These are phyloP conservation scores for Athripsodes cinereus DNA, from an alignment of 2,888 invertebrate species.

Conservation along the genomic window DNA sequence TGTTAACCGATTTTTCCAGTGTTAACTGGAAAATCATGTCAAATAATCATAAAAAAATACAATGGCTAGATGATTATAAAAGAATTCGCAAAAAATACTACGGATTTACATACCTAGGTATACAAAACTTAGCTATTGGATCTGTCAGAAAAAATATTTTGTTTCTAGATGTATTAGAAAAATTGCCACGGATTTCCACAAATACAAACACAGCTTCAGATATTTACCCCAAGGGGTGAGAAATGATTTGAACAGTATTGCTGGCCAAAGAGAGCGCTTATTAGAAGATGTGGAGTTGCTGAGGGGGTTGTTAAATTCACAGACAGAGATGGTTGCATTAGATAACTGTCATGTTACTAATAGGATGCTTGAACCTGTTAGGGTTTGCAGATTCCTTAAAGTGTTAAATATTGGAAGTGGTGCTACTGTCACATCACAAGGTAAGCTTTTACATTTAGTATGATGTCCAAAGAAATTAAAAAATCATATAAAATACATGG, in stretches of 20 bases:
- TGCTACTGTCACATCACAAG: conserved; percentile 3
- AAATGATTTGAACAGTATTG: conserved; percentile 14
- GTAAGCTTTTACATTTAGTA: too few relatives aligned
- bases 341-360: conserved; percentile 32
- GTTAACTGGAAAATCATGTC: too few relatives aligned
- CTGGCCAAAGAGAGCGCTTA: conserved; percentile 7
- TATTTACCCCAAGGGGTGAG: conserved; percentile 11
- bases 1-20: too few relatives aligned
- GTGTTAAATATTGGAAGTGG: conserved; percentile 2
- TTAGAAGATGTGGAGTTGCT: conserved; percentile 24
- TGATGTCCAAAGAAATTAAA: too few relatives aligned
- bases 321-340: conserved; percentile 32
- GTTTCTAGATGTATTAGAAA: conserved; percentile 9
- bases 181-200: conserved; percentile 3
- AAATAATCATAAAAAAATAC: too few relatives aligned
- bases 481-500: too few relatives aligned
- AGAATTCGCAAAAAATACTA: too few relatives aligned
- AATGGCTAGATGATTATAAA: too few relatives aligned
- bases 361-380: conserved; percentile 32
- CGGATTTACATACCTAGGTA: too few relatives aligned
- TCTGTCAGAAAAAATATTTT: too few relatives aligned
- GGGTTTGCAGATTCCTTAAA: conserved; percentile 21
- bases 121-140: too few relatives aligned
- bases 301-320: conserved; percentile 30
- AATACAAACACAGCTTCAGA: conserved; percentile 5